Evolutionary conservation across 2,113 vertebrate genomes (phyloP).

Genomic region (Dasyornis broadbenti): DNA sequence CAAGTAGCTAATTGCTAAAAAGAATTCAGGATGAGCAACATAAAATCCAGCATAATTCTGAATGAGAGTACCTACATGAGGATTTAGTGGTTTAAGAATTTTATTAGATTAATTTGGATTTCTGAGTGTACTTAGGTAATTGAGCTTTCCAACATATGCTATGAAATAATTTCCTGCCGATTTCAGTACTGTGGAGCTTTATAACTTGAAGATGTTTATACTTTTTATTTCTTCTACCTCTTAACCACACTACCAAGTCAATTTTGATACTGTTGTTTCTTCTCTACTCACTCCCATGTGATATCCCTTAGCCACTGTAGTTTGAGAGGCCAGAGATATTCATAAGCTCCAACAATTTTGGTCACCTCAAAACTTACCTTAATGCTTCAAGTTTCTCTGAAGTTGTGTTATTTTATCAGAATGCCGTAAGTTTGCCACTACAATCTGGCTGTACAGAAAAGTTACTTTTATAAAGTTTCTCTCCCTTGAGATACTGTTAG

Average conservation of each 20-base stretch:
- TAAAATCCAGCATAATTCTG: not conserved
- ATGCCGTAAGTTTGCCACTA: not conserved
- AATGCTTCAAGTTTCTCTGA: not conserved
- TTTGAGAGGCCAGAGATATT: not conserved
- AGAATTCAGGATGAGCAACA: not conserved
- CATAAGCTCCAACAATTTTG: not conserved
- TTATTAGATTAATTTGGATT: constrained; percentile 29
- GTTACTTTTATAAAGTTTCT: not conserved
- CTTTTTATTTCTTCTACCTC: not conserved
- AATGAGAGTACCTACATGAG: not conserved
- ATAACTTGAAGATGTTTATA: not conserved
- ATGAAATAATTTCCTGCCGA: not conserved
- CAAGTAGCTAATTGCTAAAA: not conserved
- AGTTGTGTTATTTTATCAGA: not conserved
- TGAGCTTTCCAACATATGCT: not conserved
- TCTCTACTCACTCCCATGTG: not conserved
- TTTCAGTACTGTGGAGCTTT: not conserved
- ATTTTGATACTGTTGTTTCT: not conserved
- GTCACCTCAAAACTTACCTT: not conserved
- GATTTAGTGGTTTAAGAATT: constrained; percentile 27
- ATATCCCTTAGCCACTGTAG: not conserved
- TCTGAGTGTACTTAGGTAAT: constrained; percentile 13
- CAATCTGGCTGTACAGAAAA: not conserved
- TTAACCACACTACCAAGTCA: not conserved
- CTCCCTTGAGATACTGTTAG: not conserved